These are phyloP conservation scores for Drosophila eugracilis DNA, from an alignment of 1,140 invertebrate genomes.

Conservation along the genomic window DNA sequence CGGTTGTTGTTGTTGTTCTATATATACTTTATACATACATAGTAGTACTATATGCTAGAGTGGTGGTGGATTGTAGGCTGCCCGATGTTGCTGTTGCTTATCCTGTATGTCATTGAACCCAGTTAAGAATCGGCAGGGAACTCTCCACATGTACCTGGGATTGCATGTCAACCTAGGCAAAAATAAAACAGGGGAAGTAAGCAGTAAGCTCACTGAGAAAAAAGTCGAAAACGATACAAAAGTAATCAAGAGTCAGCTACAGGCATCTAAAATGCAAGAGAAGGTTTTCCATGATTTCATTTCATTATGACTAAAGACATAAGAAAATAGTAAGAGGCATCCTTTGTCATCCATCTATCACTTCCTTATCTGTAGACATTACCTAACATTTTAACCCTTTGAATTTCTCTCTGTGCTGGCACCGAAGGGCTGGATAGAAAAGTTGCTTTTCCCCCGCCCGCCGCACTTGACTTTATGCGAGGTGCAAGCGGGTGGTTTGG, in stretches of 20 bases:
- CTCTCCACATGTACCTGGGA: conserved; percentile 64
- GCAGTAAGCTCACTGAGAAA: conserved; percentile 15
- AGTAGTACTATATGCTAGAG: conserved; percentile 8
- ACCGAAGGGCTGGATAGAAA: conserved; percentile 27
- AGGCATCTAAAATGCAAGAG: not conserved
- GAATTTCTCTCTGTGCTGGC: conserved; percentile 9
- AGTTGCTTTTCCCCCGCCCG: conserved; percentile 6
- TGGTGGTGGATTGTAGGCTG: conserved; percentile 42
- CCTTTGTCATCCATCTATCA: too few species aligned
- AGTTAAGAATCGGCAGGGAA: conserved; percentile 64
- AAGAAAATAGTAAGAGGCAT: too few species aligned
- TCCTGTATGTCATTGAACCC: conserved; percentile 79
- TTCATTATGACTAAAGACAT: too few species aligned
- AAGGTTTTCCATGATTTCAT: too few species aligned
- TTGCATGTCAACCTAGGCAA: conserved; percentile 67
- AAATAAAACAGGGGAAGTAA: conserved; percentile 29
- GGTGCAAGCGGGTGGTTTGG: conserved; percentile 16
- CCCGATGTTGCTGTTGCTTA: conserved; percentile 57
- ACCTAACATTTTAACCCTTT: not conserved
- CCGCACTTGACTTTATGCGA: conserved; percentile 68
- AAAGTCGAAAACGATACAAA: not conserved
- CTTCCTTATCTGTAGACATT: too few species aligned
- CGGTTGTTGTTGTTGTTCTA: conserved; percentile 63
- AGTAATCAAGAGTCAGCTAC: not conserved
- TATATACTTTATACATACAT: not conserved